These are phyloP conservation scores for Thyatira batis DNA, from an alignment of 2,888 invertebrate species.

Conservation along the genomic window DNA sequence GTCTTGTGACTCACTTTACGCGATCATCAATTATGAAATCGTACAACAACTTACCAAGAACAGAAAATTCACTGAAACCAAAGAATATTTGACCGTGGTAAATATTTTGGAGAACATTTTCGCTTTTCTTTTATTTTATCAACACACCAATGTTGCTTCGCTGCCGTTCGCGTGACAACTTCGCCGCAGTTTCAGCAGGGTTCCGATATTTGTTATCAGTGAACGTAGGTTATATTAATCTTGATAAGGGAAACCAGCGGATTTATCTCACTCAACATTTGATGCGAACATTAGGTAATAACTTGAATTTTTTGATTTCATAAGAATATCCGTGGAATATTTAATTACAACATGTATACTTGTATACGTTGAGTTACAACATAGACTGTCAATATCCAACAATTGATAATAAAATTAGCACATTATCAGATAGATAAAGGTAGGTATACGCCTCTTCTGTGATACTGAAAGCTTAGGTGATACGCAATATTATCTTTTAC, in stretches of 20 bases:
- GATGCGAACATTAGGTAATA: not conserved
- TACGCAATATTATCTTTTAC: not conserved
- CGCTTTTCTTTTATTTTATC: constrained; percentile 25
- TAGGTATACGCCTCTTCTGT: no score
- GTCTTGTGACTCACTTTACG: constrained; percentile 9
- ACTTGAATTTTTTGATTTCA: not conserved
- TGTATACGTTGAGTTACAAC: not conserved
- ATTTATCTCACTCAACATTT: constrained; percentile 55
- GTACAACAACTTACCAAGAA: constrained; percentile 65
- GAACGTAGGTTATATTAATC: constrained; percentile 54
- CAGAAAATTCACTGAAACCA: constrained; percentile 67
- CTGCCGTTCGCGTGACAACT: constrained; percentile 49
- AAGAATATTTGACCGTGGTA: constrained; percentile 70
- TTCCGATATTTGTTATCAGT: constrained; percentile 73
- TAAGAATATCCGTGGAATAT: not conserved
- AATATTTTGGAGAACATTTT: constrained; percentile 76
- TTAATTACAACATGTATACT: no score
- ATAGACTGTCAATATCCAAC: not conserved
- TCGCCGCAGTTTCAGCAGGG: constrained; percentile 49
- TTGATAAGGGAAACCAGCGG: constrained; percentile 76
- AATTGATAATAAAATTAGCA: not conserved
- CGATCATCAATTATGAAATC: not conserved
- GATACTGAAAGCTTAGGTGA: not conserved
- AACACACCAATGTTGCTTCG: constrained; percentile 11
- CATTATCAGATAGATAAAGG: not conserved